Evolutionary conservation across 1,140 invertebrate genomes (phyloP).

Genomic region (Theocolax elegans): DNA sequence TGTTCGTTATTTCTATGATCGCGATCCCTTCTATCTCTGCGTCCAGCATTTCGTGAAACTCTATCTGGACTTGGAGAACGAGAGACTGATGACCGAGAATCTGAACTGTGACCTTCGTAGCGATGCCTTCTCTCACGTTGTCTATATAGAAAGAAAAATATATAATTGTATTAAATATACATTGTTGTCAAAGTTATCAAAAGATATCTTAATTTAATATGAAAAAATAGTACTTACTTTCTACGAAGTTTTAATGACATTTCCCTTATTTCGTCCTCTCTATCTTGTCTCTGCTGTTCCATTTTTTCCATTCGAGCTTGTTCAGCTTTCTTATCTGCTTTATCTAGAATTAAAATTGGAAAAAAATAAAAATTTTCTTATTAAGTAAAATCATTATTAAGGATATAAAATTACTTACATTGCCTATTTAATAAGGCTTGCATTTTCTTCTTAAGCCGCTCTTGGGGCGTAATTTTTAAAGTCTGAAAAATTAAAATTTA

Average conservation of each 20-base stretch:
- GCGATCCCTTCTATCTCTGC: constrained; percentile 57
- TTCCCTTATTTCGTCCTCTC: constrained; percentile 90
- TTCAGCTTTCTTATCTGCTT: constrained; percentile 93
- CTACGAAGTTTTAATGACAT: constrained; percentile 86
- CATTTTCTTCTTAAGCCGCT: constrained; percentile 89
- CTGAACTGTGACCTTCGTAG: constrained; percentile 64
- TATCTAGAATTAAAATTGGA: constrained; percentile 76
- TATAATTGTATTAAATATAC: too few relatives aligned
- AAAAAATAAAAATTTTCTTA: not conserved
- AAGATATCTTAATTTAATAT: too few relatives aligned
- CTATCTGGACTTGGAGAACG: constrained; percentile 61
- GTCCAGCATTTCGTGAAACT: constrained; percentile 50
- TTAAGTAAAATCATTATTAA: not conserved
- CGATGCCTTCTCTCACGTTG: constrained; percentile 65
- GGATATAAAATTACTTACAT: constrained; percentile 74
- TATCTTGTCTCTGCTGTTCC: constrained; percentile 85
- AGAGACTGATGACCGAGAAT: constrained; percentile 61
- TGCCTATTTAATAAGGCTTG: constrained; percentile 88
- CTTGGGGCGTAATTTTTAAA: constrained; percentile 78
- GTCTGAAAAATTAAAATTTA: constrained; percentile 63
- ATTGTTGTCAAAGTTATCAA: too few relatives aligned
- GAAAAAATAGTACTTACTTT: constrained; percentile 76
- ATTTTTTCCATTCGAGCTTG: constrained; percentile 85
- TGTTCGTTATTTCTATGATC: constrained; percentile 50
- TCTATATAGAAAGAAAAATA: constrained; percentile 51